Percentiles rank a stretch among this genome's conserved stretches.
Conservation (phyloP, 1,140 invertebrate species). For the Zaprionus inermis region DNA sequence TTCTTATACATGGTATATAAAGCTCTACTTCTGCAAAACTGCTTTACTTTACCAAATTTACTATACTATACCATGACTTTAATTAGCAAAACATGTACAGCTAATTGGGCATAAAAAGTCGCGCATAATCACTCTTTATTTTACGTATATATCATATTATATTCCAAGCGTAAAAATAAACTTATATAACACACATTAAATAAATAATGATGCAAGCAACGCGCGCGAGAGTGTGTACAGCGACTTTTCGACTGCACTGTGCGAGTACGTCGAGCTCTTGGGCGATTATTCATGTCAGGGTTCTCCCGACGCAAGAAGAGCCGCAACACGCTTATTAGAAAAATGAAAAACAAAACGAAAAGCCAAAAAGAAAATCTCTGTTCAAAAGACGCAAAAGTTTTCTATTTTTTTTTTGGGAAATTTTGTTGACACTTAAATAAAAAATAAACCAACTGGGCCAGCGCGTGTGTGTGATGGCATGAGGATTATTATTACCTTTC, state of each 20-base stretch:
- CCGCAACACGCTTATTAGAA: constrained; percentile 13
- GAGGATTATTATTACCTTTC: constrained; percentile 5
- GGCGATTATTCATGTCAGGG: constrained; percentile 18
- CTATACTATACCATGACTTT: constrained; percentile 13
- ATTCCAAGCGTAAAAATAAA: constrained; percentile 29
- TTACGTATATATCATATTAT: constrained; percentile 14
- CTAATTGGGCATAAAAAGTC: constrained; percentile 32
- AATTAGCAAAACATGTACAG: constrained; percentile 20
- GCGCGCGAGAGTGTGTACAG: not conserved
- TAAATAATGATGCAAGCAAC: constrained; percentile 26
- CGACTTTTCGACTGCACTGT: not conserved
- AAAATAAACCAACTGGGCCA: constrained; percentile 21
- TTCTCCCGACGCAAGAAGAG: not conserved
- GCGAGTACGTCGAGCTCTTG: not conserved
- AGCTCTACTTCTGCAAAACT: not conserved
- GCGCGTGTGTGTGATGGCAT: not conserved
- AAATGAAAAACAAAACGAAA: not conserved
- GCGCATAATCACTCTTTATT: constrained; percentile 14
- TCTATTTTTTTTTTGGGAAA: constrained; percentile 28
- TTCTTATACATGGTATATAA: too few relatives aligned
- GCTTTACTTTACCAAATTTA: not conserved
- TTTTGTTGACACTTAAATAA: constrained; percentile 41
- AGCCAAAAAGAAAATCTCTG: constrained; percentile 1
- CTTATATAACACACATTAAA: constrained; percentile 8
- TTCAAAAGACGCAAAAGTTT: constrained; percentile 42